Percentiles rank a stretch among this genome's conserved stretches.
Conservation (phyloP, 1,140 invertebrate genomes). For the Neodiprion fabricii region DNA sequence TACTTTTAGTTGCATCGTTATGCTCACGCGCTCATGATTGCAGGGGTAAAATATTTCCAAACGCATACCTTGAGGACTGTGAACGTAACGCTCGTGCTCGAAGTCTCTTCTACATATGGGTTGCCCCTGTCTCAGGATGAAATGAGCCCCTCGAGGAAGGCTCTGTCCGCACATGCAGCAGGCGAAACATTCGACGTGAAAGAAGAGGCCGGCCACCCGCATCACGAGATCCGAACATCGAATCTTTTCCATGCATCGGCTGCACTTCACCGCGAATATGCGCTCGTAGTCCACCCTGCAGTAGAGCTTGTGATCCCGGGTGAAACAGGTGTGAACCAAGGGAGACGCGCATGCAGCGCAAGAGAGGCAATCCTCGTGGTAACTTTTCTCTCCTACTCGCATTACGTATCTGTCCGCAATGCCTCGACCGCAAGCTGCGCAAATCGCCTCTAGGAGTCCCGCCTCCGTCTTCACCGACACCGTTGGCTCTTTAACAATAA, state of each 20-base stretch:
- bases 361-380: constrained; percentile 92
- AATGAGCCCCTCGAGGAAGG: constrained; percentile 95
- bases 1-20: too few relatives aligned
- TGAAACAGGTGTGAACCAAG: constrained; percentile 88
- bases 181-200: constrained; percentile 90
- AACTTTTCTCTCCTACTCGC: constrained; percentile 87
- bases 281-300: constrained; percentile 95
- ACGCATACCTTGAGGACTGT: constrained; percentile 65
- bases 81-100: constrained; percentile 92
- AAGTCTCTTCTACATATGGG: constrained; percentile 91
- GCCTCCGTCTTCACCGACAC: constrained; percentile 57
- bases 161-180: constrained; percentile 93
- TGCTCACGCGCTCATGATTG: background rate
- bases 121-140: constrained; percentile 89
- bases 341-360: constrained; percentile 90
- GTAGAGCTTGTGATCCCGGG: constrained; percentile 90
- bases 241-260: constrained; percentile 86
- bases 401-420: constrained; percentile 94
- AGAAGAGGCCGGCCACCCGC: constrained; percentile 81
- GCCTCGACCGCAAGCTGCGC: constrained; percentile 89
- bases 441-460: constrained; percentile 65
- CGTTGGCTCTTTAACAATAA: constrained; percentile 47
- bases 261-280: constrained; percentile 93
- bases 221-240: constrained; percentile 93
- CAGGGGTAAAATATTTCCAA: constrained; percentile 8